phyloP scores from a whole-genome alignment of 2,797 vertebrate species.

The Enoplosus armatus region DNA sequence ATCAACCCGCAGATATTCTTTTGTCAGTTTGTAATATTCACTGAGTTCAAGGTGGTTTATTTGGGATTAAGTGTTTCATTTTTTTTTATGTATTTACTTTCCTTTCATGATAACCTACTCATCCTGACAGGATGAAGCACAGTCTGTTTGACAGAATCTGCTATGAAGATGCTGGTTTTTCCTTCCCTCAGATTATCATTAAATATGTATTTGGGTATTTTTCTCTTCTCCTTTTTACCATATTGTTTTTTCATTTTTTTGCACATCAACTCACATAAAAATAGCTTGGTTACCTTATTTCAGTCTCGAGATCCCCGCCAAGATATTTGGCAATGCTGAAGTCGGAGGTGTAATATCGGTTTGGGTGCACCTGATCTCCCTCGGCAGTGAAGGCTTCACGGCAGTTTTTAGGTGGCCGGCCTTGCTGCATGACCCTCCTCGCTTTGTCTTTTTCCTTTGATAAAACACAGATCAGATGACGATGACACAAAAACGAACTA shows the following conservation, averaged over 20 bases:
- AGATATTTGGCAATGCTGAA: conserved; percentile 76
- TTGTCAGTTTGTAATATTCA: not conserved
- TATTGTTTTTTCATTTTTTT: not conserved
- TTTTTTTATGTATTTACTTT: not conserved
- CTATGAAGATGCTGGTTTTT: not conserved
- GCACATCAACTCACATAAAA: not conserved
- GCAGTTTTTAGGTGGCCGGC: conserved; percentile 77
- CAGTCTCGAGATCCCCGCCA: conserved; percentile 54
- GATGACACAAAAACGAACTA: not conserved
- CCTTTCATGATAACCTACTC: not conserved
- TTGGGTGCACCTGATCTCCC: conserved; percentile 81
- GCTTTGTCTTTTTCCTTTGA: conserved; percentile 64
- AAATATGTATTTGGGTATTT: not conserved
- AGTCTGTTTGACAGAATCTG: not conserved
- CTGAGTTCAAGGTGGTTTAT: not conserved
- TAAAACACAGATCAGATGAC: not conserved
- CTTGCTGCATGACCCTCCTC: conserved; percentile 73
- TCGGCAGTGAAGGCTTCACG: conserved; percentile 80
- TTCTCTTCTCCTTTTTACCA: not conserved
- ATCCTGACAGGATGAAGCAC: not conserved
- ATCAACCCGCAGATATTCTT: not conserved
- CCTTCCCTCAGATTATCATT: not conserved
- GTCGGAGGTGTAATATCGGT: conserved; percentile 80
- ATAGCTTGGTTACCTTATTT: conserved; percentile 54
- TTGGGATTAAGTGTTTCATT: not conserved